phyloP scores from a whole-genome alignment of 1,140 invertebrate species.

The Macrobrachium rosenbergii region DNA sequence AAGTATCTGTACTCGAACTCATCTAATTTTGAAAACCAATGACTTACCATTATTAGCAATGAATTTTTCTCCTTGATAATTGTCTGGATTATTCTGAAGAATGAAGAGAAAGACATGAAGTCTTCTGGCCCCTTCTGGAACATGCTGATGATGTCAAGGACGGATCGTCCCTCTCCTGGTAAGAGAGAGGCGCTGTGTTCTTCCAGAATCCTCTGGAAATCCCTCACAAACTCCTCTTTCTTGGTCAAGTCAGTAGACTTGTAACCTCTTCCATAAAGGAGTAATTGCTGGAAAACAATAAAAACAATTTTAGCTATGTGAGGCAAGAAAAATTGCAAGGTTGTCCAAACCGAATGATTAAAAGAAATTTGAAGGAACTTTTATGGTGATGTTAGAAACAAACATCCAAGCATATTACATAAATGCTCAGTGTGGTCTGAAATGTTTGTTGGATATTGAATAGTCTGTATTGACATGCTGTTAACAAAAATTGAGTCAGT shows the following conservation, averaged over 20 bases:
- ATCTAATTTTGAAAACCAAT: no score
- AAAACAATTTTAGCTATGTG: no score
- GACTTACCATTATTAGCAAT: neutral
- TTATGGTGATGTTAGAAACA: no score
- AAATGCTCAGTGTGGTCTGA: no score
- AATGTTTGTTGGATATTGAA: no score
- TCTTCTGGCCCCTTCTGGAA: neutral
- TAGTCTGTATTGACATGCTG: no score
- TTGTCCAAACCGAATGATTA: neutral
- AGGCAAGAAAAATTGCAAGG: neutral
- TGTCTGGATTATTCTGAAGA: conserved; percentile 2
- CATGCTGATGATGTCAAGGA: conserved; percentile 15
- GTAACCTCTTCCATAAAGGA: conserved; percentile 16
- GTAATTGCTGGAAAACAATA: neutral
- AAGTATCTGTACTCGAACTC: no score
- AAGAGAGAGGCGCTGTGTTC: conserved; percentile 8
- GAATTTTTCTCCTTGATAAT: neutral
- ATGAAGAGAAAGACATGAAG: neutral
- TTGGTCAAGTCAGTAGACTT: neutral
- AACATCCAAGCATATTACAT: no score
- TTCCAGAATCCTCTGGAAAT: conserved; percentile 19
- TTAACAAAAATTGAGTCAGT: no score
- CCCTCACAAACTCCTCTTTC: neutral
- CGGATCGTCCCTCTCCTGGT: conserved; percentile 21
- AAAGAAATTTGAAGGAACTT: neutral